Base-by-base conservation (phyloP, 2,113 vertebrate genomes). In the Pionites leucogaster region DNA sequence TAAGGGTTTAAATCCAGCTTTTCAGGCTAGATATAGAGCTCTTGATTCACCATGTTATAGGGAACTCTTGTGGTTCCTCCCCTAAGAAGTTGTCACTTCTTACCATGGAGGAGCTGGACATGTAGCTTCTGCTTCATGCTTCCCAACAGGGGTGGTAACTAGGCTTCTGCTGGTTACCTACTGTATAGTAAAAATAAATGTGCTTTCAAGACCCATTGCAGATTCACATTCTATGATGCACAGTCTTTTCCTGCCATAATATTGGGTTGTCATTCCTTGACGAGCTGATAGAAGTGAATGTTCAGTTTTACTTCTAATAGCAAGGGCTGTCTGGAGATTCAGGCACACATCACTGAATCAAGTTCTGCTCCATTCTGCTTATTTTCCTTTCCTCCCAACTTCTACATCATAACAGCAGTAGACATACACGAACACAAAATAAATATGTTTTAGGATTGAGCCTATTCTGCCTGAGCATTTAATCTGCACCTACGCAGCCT, bases 311-410 rank as follows among this genome's bases (percentile, higher is more conserved):
- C 28, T 85, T 64, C 69, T 81, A 33, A 13, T 31, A 52, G 39
- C 28, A 35, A 86, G 42, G 59, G 4, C n/a, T 42, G 65, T 55
- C 60, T 55, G 52, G 77, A 87, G 52, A 52, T 82, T 71, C 24
- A 85, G 57, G 28, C 69, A 28, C 25, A n/a, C 16, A 3, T 62
- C 74, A 55, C 47, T 79, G 42, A 50, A 75, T 88, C 64, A 68
- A 60, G 16, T 82, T 85, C 92, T 95, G 35, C 46, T 88, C 57
- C 37, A 7, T 89, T 84, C 86, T 89, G 39, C 35, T 68, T 24
- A 53, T 78, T 91, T 83, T 67, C 70, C 69, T 33, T 87, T 49
- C 29, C 41, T 86, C 24, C 27, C 39, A 50, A 2, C 65, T 70
- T 91, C 35, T 52, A 35, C 20, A 37, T 76, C 39, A 1, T 52